Conservation (phyloP, 1,140 invertebrate genomes). For the Cataglyphis hispanica region DNA sequence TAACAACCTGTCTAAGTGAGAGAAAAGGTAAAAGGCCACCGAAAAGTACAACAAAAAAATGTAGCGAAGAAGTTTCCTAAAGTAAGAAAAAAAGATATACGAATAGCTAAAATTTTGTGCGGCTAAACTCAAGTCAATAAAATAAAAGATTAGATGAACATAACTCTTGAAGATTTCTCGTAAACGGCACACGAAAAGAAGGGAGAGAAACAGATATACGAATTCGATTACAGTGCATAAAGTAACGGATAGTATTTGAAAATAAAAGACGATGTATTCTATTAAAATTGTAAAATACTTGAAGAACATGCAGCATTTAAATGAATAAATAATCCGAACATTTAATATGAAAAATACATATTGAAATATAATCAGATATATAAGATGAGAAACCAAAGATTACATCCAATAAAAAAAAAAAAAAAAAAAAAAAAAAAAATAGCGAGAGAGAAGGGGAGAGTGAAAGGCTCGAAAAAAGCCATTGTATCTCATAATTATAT, state of each 20-base stretch:
- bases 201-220: background rate
- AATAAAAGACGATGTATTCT: background rate
- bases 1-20: slow-evolving; percentile 44
- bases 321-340: background rate
- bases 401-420: background rate
- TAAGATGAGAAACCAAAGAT: background rate
- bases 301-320: background rate
- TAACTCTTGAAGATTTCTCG: background rate
- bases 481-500: background rate
- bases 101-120: background rate
- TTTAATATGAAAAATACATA: background rate
- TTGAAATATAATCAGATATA: background rate
- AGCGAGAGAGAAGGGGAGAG: background rate
- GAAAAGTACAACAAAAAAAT: background rate
- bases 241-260: background rate
- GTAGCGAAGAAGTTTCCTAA: too few species aligned
- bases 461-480: background rate
- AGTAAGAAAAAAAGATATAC: background rate
- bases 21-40: background rate
- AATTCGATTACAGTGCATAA: background rate
- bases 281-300: background rate
- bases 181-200: background rate
- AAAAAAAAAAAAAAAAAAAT: too few species aligned
- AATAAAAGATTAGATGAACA: background rate
- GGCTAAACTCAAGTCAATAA: background rate